These are phyloP conservation scores for Sipha maydis DNA, from an alignment of 2,888 invertebrate genomes.

Conservation along the genomic window DNA sequence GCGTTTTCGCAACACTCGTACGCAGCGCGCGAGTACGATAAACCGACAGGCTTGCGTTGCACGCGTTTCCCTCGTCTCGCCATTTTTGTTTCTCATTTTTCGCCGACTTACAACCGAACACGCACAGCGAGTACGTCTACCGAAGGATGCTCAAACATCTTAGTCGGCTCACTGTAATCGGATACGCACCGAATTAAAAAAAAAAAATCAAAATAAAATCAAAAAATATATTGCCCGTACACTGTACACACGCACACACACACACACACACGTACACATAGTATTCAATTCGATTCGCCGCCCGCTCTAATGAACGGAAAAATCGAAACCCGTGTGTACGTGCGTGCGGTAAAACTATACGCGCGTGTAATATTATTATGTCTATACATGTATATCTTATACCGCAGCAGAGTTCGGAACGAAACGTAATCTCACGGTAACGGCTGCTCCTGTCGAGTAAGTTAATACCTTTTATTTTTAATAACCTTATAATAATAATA, in stretches of 20 bases:
- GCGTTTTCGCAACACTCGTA: background rate
- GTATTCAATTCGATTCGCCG: conserved; percentile 42
- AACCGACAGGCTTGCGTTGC: background rate
- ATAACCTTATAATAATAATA: background rate
- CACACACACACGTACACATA: background rate
- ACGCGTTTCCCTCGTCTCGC: background rate
- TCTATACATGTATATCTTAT: background rate
- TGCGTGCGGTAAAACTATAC: background rate
- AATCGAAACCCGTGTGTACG: background rate
- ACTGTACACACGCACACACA: background rate
- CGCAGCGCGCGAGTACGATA: background rate
- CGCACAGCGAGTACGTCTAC: background rate
- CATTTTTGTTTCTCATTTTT: background rate
- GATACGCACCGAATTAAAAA: conserved; percentile 20
- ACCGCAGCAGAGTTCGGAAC: conserved; percentile 7
- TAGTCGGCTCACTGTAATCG: background rate
- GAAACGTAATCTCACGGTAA: conserved; percentile 10
- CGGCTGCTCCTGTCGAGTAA: background rate
- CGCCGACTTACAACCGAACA: background rate
- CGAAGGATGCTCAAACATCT: background rate
- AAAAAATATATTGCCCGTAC: conserved; percentile 25
- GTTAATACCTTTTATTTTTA: conserved; percentile 24
- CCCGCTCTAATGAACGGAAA: conserved; percentile 44
- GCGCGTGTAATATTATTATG: background rate
- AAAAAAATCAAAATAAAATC: conserved; percentile 8